Conservation (phyloP, 2,888 invertebrate species). For the Agrochola circellaris region DNA sequence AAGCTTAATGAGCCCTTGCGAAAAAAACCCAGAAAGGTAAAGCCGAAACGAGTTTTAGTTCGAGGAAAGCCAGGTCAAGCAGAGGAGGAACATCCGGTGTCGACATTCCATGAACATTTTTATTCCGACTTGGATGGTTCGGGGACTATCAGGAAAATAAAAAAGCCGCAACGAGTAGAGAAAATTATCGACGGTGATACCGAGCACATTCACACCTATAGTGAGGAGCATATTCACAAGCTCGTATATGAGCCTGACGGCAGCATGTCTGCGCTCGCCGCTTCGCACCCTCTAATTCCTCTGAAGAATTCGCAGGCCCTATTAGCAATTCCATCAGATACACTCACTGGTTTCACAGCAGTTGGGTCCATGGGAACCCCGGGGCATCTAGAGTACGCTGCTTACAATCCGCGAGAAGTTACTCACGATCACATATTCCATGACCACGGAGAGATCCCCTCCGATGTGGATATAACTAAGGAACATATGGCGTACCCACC, state of each 20-base stretch:
- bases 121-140: conserved; percentile 87
- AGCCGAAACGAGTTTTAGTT: conserved; percentile 81
- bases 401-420: conserved; percentile 87
- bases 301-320: conserved; percentile 78
- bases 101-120: conserved; percentile 87
- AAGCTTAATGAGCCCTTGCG: conserved; percentile 82
- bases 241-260: conserved; percentile 79
- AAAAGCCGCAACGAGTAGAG: conserved; percentile 87
- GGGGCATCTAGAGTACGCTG: conserved; percentile 83
- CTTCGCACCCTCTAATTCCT: conserved; percentile 77
- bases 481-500: conserved; percentile 80
- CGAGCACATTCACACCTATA: conserved; percentile 89
- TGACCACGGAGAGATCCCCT: conserved; percentile 87
- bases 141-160: conserved; percentile 86
- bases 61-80: conserved; percentile 75
- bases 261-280: conserved; percentile 77
- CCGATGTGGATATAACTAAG: conserved; percentile 80
- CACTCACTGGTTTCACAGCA: conserved; percentile 75
- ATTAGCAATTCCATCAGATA: conserved; percentile 77
- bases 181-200: conserved; percentile 89
- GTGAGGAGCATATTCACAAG: conserved; percentile 89
- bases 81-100: conserved; percentile 85
- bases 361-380: conserved; percentile 82
- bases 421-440: conserved; percentile 89
- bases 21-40: conserved; percentile 83